Percentiles rank a stretch among this genome's conserved stretches.
phyloP scores from a whole-genome alignment of 92 coral and sea anemone species.

The Phenganax subtilis region DNA sequence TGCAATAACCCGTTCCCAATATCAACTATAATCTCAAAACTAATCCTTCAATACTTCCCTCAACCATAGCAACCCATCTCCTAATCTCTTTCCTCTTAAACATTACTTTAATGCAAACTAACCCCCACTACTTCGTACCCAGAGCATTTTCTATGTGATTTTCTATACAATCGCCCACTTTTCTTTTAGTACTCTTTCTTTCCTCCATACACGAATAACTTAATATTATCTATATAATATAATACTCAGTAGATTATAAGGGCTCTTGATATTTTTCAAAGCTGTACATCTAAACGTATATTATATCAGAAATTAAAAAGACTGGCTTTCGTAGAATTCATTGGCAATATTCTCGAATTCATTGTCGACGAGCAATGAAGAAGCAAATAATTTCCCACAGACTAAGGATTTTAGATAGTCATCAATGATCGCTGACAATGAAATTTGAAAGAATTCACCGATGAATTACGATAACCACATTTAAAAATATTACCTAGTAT shows the following conservation, averaged over 20 bases:
- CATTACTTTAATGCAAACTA: too few relatives aligned
- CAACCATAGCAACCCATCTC: too few relatives aligned
- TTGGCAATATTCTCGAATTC: too few relatives aligned
- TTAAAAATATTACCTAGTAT: slow-evolving; percentile 1
- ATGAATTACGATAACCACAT: not conserved
- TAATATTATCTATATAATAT: not conserved
- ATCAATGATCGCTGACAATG: not conserved
- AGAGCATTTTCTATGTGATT: not conserved
- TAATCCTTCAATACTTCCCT: too few relatives aligned
- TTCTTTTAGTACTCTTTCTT: not conserved
- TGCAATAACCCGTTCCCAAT: not conserved
- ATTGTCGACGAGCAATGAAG: too few relatives aligned
- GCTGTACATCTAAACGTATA: not conserved
- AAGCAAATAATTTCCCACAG: too few relatives aligned
- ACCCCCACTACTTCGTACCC: not conserved
- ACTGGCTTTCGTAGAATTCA: too few relatives aligned
- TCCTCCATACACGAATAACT: slow-evolving; percentile 7
- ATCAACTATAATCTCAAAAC: too few relatives aligned
- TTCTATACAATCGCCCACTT: not conserved
- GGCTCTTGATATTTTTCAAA: not conserved
- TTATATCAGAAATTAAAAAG: too few relatives aligned
- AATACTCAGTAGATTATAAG: not conserved
- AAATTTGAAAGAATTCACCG: not conserved
- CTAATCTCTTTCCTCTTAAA: too few relatives aligned
- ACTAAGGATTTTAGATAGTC: too few relatives aligned